Evolutionary conservation across 2,113 vertebrate genomes (phyloP).

Genomic region (Orcinus orca): DNA sequence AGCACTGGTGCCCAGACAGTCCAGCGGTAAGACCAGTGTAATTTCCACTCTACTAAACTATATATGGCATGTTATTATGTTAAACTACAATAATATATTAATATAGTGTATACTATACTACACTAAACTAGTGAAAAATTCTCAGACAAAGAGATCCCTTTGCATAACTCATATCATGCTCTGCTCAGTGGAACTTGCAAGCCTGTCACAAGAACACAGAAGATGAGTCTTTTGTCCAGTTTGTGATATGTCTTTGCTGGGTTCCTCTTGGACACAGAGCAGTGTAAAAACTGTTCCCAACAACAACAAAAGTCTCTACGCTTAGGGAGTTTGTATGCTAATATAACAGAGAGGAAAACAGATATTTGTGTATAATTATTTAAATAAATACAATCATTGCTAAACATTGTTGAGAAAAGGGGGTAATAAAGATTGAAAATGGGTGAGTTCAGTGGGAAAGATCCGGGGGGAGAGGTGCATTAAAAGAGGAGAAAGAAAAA

Average conservation of each 20-base stretch:
- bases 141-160: background rate
- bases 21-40: background rate
- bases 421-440: background rate
- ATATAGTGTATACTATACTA: background rate
- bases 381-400: background rate
- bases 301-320: background rate
- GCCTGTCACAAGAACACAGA: background rate
- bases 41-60: background rate
- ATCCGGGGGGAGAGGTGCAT: background rate
- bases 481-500: background rate
- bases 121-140: background rate
- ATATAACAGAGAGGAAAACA: background rate
- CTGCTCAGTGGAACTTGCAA: background rate
- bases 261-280: background rate
- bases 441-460: background rate
- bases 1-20: background rate
- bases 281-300: background rate
- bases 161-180: background rate
- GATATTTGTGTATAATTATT: background rate
- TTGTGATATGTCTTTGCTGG: background rate
- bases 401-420: background rate
- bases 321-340: background rate
- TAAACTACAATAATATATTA: background rate
- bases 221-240: background rate
- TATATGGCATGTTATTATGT: background rate